A percentile compares a stretch with the other conserved stretches of the same genome.
Conservation (phyloP, 2,888 invertebrate species). For the Drosophila eohydei region DNA sequence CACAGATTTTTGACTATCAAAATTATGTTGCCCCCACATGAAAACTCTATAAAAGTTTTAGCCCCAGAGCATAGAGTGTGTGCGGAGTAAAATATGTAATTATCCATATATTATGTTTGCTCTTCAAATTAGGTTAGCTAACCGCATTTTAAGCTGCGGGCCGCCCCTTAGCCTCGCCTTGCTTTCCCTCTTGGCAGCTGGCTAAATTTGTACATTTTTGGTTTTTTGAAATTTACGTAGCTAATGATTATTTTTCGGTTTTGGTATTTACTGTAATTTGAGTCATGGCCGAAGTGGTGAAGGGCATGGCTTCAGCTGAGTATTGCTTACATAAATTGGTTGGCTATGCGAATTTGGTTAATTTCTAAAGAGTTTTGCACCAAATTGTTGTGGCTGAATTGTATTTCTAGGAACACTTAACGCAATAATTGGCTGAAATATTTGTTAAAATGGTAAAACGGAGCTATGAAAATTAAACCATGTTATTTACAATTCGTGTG, state of each 20-base stretch:
- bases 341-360: conserved; percentile 12
- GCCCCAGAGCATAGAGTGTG: conserved; percentile 6
- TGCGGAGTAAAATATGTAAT: conserved; percentile 59
- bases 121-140: conserved; percentile 46
- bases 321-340: conserved; percentile 30
- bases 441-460: neutral
- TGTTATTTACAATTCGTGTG: neutral
- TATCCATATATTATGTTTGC: conserved; percentile 63
- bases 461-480: neutral
- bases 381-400: neutral
- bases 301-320: conserved; percentile 2
- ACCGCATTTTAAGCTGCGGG: conserved; percentile 1
- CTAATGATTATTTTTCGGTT: conserved; percentile 58
- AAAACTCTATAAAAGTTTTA: conserved; percentile 24
- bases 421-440: conserved; percentile 13
- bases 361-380: conserved; percentile 11
- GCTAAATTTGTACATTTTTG: conserved; percentile 57
- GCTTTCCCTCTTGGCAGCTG: conserved; percentile 17
- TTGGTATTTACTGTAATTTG: conserved; percentile 36
- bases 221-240: conserved; percentile 48
- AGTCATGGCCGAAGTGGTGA: neutral
- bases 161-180: neutral
- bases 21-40: conserved; percentile 7
- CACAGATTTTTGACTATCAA: conserved; percentile 24
- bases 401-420: neutral